Evolutionary conservation across 2,888 invertebrate genomes (phyloP).

Genomic region (Heteromyza rotundicornis): DNA sequence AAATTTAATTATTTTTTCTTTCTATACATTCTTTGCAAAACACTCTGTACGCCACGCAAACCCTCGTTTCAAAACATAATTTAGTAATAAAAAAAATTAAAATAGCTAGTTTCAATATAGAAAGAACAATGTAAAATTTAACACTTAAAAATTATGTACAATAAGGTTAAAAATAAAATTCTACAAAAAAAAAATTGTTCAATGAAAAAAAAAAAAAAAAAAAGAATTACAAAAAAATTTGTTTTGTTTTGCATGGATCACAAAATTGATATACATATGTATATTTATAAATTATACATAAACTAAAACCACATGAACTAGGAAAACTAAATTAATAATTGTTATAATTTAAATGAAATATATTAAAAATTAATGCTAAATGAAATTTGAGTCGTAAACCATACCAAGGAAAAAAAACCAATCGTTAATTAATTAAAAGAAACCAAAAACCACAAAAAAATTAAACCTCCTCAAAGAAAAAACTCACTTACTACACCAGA

Average conservation of each 20-base stretch:
- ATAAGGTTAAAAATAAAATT: not conserved
- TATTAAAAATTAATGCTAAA: conserved; percentile 45
- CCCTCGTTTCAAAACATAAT: no score
- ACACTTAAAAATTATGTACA: not conserved
- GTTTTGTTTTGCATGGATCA: conserved; percentile 21
- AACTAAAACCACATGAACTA: conserved; percentile 24
- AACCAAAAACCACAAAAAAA: conserved; percentile 13
- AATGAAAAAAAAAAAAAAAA: not conserved
- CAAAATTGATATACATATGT: no score
- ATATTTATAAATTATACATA: not conserved
- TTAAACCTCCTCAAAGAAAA: not conserved
- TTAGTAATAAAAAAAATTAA: no score
- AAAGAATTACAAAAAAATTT: not conserved
- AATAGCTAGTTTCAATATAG: not conserved
- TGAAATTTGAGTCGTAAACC: conserved; percentile 19
- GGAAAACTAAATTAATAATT: conserved; percentile 33
- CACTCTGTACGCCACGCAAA: not conserved
- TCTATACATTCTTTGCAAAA: no score
- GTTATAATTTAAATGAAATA: conserved; percentile 45
- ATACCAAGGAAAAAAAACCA: conserved; percentile 35
- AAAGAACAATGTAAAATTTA: not conserved
- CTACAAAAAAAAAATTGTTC: not conserved
- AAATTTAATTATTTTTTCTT: no score
- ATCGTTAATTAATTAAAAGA: conserved; percentile 17
- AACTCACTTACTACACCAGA: not conserved